These are phyloP conservation scores for Limanda limanda DNA, from an alignment of 2,113 vertebrate genomes.

Conservation along the genomic window DNA sequence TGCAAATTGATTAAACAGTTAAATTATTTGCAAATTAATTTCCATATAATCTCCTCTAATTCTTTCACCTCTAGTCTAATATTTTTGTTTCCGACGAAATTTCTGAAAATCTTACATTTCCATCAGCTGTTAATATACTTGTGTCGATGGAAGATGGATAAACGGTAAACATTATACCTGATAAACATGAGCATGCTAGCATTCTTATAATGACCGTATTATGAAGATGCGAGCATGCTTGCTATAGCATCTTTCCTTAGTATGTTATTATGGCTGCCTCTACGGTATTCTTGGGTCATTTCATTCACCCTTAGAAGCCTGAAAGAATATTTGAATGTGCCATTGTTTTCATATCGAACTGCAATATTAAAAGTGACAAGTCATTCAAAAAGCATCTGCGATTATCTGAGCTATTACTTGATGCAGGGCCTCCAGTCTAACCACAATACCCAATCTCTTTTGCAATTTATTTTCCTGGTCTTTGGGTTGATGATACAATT, in stretches of 20 bases:
- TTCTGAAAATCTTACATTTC: neutral
- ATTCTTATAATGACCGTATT: neutral
- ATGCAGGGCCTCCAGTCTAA: slow-evolving; percentile 19
- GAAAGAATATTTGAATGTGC: neutral
- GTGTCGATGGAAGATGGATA: neutral
- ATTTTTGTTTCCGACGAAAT: neutral
- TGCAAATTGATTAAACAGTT: too few species aligned
- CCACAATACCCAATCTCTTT: slow-evolving; percentile 21
- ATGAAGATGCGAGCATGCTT: neutral
- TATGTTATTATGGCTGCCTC: too few species aligned
- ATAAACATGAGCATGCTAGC: neutral
- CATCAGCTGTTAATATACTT: neutral
- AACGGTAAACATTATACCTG: neutral
- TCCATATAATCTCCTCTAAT: neutral
- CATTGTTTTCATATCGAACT: neutral
- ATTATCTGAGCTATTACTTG: slow-evolving; percentile 14
- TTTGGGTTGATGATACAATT: slow-evolving; percentile 55
- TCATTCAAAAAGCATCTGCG: slow-evolving; percentile 3
- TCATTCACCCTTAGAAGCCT: neutral
- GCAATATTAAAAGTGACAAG: neutral
- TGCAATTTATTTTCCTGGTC: slow-evolving; percentile 14
- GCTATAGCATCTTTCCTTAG: neutral
- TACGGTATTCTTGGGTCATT: neutral
- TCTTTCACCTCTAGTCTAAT: neutral
- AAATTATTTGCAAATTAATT: neutral